These are phyloP conservation scores for Yponomeuta sedellus DNA, from an alignment of 2,888 invertebrate species.

Conservation along the genomic window DNA sequence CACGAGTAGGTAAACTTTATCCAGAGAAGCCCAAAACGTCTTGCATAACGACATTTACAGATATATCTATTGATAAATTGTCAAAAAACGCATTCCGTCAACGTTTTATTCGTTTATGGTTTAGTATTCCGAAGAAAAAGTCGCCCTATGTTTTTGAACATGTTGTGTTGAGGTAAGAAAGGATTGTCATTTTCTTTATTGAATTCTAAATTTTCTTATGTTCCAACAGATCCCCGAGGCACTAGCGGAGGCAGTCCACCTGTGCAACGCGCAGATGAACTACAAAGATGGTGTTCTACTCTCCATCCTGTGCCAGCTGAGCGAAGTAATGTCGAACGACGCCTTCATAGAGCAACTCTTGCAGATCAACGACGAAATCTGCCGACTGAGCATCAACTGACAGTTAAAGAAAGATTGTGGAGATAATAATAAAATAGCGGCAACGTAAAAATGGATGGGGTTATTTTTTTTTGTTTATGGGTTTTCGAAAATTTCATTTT, in stretches of 20 bases:
- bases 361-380: conserved; percentile 88
- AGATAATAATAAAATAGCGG: conserved; percentile 30
- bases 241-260: conserved; percentile 76
- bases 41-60: too few species aligned
- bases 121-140: too few species aligned
- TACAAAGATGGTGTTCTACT: conserved; percentile 80
- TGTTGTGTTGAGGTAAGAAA: neutral
- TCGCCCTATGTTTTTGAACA: too few species aligned
- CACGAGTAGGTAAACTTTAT: too few species aligned
- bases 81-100: too few species aligned
- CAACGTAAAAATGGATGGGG: conserved; percentile 39
- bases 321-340: conserved; percentile 81
- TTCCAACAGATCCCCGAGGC: conserved; percentile 76
- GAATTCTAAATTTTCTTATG: neutral
- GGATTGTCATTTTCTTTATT: too few species aligned
- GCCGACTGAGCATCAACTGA: conserved; percentile 82
- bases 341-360: conserved; percentile 85
- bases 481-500: neutral
- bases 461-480: conserved; percentile 6
- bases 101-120: too few species aligned
- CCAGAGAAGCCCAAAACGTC: too few species aligned
- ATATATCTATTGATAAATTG: too few species aligned
- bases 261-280: conserved; percentile 85
- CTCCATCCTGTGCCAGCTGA: conserved; percentile 79
- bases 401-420: conserved; percentile 23